Evolutionary conservation across 2,113 vertebrate species (phyloP), one percentile per base, ranked within the genome.

Genomic region (Sorex fumeus): DNA sequence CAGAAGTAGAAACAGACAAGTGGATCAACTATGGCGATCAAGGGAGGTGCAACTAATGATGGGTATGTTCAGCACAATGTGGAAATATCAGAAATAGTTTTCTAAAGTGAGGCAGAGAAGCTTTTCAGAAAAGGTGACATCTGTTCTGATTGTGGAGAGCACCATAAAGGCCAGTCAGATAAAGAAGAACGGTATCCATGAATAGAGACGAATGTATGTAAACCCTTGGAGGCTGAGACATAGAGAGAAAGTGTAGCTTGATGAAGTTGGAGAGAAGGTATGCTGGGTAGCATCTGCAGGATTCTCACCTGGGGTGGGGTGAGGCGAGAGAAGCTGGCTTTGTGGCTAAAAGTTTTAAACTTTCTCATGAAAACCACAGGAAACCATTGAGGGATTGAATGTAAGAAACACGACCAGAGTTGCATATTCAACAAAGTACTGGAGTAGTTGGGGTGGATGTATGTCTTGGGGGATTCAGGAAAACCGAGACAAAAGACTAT

Each of bases 121-220:
- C 30, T 83, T 57, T 50, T 6, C 40, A 13, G 40, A 84, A 25
- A 28, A 87, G 36, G 23, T 66, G 32, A 50, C 12, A n/a, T 27
- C 87, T 88, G 34, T 71, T 60, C 32, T 75, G 40, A 79, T 15
- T 34, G 8, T 8, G 16, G 30, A 70, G 82, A 84, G 47, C 64
- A 32, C 89, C 45, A 4, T 0, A 43, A 16, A 71, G 72, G 36
- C 81, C 16, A 53, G 28, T 21, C 67, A 66, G 62, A 78, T 47
- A 30, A 47, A 72, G 47, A 67, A 92, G 62, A 82, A 90, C 75
- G 78, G 21, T 60, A 66, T 89, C 62, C 50, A 78, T 28, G 30
- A 60, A 45, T 70, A 81, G 47, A 34, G 47, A 34, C 13, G 27
- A 69, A 40, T 27, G 66, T 27, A 57, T 25, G 47, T 34, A 66